phyloP scores from a whole-genome alignment of 92 coral and sea anemone genomes.

The Palythoa heliodiscus region DNA sequence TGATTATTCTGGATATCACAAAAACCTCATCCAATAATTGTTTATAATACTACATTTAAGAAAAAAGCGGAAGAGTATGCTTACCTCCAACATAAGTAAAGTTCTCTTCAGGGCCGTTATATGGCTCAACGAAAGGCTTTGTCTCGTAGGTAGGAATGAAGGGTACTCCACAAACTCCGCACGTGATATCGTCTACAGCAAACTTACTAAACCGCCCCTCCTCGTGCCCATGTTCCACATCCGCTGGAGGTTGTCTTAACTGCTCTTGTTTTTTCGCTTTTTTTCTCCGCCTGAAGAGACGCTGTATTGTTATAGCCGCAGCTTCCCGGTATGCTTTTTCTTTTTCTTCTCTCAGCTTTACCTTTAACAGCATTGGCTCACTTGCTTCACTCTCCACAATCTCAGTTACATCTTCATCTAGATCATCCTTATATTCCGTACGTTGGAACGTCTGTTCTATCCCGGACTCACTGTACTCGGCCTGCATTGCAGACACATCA shows the following conservation, averaged over 20 bases:
- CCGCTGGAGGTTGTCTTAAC: background rate
- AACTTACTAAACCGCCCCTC: constrained; percentile 63
- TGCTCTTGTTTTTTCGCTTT: background rate
- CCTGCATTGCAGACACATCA: constrained; percentile 36
- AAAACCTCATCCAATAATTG: too few relatives aligned
- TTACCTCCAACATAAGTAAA: constrained; percentile 13
- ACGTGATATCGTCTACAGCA: constrained; percentile 72
- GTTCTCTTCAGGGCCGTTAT: background rate
- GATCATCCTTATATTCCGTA: background rate
- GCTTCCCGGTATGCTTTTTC: constrained; percentile 30
- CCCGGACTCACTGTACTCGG: constrained; percentile 2
- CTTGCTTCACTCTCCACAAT: constrained; percentile 22
- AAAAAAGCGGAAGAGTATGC: background rate
- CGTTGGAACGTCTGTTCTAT: background rate
- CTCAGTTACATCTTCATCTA: background rate
- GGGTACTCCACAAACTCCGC: constrained; percentile 72
- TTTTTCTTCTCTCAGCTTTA: constrained; percentile 6
- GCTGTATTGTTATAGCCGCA: constrained; percentile 41
- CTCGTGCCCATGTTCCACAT: background rate
- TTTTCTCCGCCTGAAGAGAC: constrained; percentile 23
- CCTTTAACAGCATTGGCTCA: background rate
- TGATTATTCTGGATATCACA: too few relatives aligned
- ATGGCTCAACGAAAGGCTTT: background rate
- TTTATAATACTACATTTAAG: background rate
- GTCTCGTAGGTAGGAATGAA: constrained; percentile 15